Evolutionary conservation across 2,888 invertebrate species (phyloP).

Genomic region (Drosophila setosimentum): DNA sequence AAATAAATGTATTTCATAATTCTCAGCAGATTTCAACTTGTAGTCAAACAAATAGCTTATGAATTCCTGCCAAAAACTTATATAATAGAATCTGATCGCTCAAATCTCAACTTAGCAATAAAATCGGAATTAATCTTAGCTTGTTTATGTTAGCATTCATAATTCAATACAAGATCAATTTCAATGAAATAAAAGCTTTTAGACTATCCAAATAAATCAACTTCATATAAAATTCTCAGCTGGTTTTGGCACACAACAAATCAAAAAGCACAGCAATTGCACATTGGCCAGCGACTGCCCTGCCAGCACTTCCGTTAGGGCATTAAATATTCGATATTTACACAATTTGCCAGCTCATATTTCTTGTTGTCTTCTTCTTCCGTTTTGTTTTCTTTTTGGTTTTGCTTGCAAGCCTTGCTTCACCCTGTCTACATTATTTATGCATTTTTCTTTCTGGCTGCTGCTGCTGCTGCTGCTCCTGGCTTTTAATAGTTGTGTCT

Average conservation of each 20-base stretch:
- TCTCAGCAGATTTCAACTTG: not conserved
- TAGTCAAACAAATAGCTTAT: not conserved
- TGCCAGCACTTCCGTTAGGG: conserved; percentile 27
- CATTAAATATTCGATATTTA: conserved; percentile 42
- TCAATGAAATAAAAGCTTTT: not conserved
- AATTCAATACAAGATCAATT: not conserved
- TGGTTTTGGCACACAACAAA: not conserved
- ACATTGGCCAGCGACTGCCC: not conserved
- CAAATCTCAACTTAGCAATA: not conserved
- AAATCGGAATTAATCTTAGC: not conserved
- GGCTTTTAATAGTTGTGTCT: conserved; percentile 74
- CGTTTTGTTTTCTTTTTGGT: conserved; percentile 9
- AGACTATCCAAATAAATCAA: not conserved
- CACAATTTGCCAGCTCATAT: conserved; percentile 31
- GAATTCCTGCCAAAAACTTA: not conserved
- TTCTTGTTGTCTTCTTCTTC: conserved; percentile 39
- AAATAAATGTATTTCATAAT: not conserved
- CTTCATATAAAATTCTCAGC: conserved; percentile 6
- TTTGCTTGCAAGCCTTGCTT: conserved; percentile 41
- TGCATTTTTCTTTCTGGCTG: conserved; percentile 68
- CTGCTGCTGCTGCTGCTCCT: conserved; percentile 44
- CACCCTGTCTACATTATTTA: conserved; percentile 70
- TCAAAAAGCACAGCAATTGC: not conserved
- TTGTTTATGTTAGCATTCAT: not conserved
- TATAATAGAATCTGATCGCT: not conserved